Conservation (phyloP, 2,888 invertebrate genomes). For the Bruchidius siliquastri region DNA sequence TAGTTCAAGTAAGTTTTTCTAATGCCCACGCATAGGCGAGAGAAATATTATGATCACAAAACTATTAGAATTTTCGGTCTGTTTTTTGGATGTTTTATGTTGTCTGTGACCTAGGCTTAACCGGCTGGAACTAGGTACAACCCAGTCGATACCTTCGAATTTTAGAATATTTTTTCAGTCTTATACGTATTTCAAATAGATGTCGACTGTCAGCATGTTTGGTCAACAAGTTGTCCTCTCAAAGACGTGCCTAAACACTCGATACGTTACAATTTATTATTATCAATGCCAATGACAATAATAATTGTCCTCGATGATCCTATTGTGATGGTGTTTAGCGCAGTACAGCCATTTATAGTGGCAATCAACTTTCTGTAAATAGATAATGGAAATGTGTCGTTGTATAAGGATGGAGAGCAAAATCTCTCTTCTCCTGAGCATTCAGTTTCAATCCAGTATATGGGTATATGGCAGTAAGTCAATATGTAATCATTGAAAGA, state of each 20-base stretch:
- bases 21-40: too few species aligned
- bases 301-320: neutral
- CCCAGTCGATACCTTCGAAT: too few species aligned
- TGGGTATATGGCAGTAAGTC: neutral
- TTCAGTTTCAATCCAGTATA: neutral
- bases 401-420: neutral
- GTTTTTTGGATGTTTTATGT: too few species aligned
- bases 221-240: neutral
- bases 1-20: slow-evolving; percentile 40
- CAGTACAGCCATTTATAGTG: neutral
- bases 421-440: neutral
- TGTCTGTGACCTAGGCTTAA: too few species aligned
- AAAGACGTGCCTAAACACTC: neutral
- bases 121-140: too few species aligned
- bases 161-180: too few species aligned
- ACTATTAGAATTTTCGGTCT: too few species aligned
- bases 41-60: too few species aligned
- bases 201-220: too few species aligned
- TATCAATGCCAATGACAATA: neutral
- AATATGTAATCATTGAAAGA: neutral
- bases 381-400: neutral
- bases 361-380: neutral
- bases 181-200: too few species aligned
- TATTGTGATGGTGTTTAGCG: neutral
- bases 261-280: too few species aligned